Base-by-base conservation (phyloP, 2,113 vertebrate species). In the Sclerurus mexicanus region DNA sequence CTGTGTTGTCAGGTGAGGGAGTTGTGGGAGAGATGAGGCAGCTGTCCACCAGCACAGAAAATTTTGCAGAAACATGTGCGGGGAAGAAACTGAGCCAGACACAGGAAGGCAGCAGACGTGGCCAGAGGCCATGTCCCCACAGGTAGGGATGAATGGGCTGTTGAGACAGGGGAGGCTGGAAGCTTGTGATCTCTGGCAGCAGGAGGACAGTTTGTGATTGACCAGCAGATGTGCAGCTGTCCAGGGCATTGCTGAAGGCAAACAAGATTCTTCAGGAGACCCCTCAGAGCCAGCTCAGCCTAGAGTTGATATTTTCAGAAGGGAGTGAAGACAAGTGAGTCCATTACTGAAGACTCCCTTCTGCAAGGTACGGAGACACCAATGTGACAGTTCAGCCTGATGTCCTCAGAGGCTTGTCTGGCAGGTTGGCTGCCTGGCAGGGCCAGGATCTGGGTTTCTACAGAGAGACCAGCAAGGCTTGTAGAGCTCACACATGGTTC, bases 61-160 rank as follows among this genome's bases (percentile, higher is more conserved):
- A 73, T 5, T 59, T 40, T 75, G 35, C 35, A 66, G 20, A 50
- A 60, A 33, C 3, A 2, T 0, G 0, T 2, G 7, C 0, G 0
- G 9, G 22, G 9, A 76, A 42, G 60, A 60, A 60, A 35, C 9
- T 63, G 47, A 58, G 12, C 10, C 25, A n/a, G 30, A 20, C 0
- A 3, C 3, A 58, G 53, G 12, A 58, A 63, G 12, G 30, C 7
- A 46, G 28, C 6, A 63, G 37, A 18, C 10, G 28, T 13, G 17
- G 56, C 33, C 30, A 21, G 25, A 71, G 13, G 20, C 3, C 35
- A 35, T 0, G 0, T 46, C 4, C 21, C 8, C 0, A 1, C 12
- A 28, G 9, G 17, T 14, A 28, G 31, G 20, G 30, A 25, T 8
- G 17, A 28, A 20, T 10, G 20, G 17, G 24, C 21, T 44, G 4